Conservation (phyloP, 2,888 invertebrate species). For the Melinaea menophilus region DNA sequence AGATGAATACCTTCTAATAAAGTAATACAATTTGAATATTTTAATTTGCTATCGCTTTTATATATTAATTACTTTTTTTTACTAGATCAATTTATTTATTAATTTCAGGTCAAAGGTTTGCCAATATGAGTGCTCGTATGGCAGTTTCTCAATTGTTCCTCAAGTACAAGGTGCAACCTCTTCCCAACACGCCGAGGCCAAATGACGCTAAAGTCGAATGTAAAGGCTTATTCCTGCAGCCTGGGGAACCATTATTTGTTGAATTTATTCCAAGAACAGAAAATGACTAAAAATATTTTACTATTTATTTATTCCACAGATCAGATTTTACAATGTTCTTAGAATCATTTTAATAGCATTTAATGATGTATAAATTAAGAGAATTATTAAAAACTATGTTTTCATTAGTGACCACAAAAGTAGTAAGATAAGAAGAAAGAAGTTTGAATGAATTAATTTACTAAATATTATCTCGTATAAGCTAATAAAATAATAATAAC, state of each 20-base stretch:
- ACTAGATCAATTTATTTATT: background rate
- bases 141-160: slow-evolving; percentile 36
- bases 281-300: background rate
- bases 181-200: slow-evolving; percentile 31
- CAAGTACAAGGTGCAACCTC: slow-evolving; percentile 35
- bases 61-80: background rate
- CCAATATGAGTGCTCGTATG: slow-evolving; percentile 36
- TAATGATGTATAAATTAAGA: too few species aligned
- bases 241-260: slow-evolving; percentile 35
- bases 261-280: slow-evolving; percentile 27
- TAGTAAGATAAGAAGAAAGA: too few species aligned
- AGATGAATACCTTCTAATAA: background rate
- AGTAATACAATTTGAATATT: background rate
- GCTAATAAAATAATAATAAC: too few species aligned
- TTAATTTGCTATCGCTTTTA: background rate
- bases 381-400: too few species aligned
- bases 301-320: too few species aligned
- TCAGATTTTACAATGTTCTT: too few species aligned
- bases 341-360: too few species aligned
- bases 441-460: too few species aligned
- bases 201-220: slow-evolving; percentile 33
- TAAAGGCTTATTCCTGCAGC: slow-evolving; percentile 38
- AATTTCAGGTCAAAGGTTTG: slow-evolving; percentile 45
- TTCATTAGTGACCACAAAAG: too few species aligned
- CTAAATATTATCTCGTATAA: too few species aligned